A percentile compares a stretch with the other conserved stretches of the same genome.
Evolutionary conservation across 1,140 invertebrate species (phyloP).

Genomic region (Drosophila gunungcola): DNA sequence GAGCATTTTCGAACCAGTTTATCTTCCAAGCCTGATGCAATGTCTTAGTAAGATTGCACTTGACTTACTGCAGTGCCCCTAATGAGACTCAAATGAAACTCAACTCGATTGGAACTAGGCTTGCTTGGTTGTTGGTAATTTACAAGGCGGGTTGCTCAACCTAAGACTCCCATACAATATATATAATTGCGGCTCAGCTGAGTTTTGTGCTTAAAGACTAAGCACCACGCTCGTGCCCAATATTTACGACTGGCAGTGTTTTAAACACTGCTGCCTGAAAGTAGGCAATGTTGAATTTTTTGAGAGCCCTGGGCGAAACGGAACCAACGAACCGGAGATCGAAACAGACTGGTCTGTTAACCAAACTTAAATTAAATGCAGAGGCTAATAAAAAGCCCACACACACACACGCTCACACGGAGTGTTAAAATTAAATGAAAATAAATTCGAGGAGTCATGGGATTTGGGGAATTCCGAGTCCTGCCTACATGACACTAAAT

Average conservation of each 20-base stretch:
- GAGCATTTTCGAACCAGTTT: conserved; percentile 19
- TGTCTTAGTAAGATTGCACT: conserved; percentile 67
- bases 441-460: conserved; percentile 41
- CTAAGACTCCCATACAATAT: conserved; percentile 13
- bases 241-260: conserved; percentile 55
- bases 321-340: conserved; percentile 25
- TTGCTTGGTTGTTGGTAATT: conserved; percentile 45
- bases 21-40: conserved; percentile 54
- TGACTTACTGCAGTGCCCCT: conserved; percentile 61
- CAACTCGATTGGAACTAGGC: conserved; percentile 13
- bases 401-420: conserved; percentile 10
- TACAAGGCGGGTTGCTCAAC: conserved; percentile 23
- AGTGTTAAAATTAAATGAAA: conserved; percentile 67
- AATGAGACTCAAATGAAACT: conserved; percentile 39
- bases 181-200: conserved; percentile 36
- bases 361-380: conserved; percentile 67
- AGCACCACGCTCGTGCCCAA: conserved; percentile 16
- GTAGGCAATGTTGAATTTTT: conserved; percentile 53
- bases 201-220: conserved; percentile 18
- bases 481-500: conserved; percentile 79
- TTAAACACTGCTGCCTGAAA: conserved; percentile 43
- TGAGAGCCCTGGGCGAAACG: conserved; percentile 16
- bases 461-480: conserved; percentile 13
- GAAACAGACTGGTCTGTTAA: conserved; percentile 43
- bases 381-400: conserved; percentile 54